phyloP scores from a whole-genome alignment of 2,888 invertebrate species.

The Caenorhabditis japonica region DNA sequence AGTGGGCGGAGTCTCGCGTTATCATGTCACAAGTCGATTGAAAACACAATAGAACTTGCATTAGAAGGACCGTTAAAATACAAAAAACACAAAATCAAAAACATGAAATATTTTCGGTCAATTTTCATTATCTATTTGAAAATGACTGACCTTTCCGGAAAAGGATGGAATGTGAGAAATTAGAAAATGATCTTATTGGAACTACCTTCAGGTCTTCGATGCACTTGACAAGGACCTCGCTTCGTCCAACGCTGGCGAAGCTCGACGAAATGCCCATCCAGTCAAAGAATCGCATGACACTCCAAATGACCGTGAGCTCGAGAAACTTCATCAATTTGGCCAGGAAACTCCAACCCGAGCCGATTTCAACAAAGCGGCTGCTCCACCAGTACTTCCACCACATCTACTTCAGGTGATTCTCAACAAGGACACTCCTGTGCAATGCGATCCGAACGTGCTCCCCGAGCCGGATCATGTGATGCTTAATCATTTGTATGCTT shows the following conservation, averaged over 20 bases:
- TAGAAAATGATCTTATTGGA: too few species aligned
- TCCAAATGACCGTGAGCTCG: constrained; percentile 76
- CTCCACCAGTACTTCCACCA: constrained; percentile 96
- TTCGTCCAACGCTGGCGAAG: constrained; percentile 73
- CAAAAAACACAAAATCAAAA: too few species aligned
- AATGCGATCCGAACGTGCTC: constrained; percentile 97
- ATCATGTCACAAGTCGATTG: too few species aligned
- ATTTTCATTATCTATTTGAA: too few species aligned
- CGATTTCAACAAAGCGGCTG: constrained; percentile 92
- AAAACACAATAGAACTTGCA: too few species aligned
- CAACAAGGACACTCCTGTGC: constrained; percentile 96
- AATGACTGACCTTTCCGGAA: too few species aligned
- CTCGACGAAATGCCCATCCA: constrained; percentile 57
- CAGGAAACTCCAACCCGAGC: constrained; percentile 89
- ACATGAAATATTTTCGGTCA: too few species aligned
- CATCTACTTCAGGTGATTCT: constrained; percentile 96
- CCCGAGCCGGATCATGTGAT: constrained; percentile 99
- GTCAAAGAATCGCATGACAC: constrained; percentile 73
- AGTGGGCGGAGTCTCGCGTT: too few species aligned
- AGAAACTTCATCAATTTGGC: constrained; percentile 71
- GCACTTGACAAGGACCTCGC: constrained; percentile 77
- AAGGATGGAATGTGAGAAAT: background rate
- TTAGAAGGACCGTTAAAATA: too few species aligned
- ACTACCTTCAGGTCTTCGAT: constrained; percentile 83
- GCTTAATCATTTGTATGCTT: constrained; percentile 98